These are phyloP conservation scores for Thumatha senex DNA, from an alignment of 2,888 invertebrate genomes.

Conservation along the genomic window DNA sequence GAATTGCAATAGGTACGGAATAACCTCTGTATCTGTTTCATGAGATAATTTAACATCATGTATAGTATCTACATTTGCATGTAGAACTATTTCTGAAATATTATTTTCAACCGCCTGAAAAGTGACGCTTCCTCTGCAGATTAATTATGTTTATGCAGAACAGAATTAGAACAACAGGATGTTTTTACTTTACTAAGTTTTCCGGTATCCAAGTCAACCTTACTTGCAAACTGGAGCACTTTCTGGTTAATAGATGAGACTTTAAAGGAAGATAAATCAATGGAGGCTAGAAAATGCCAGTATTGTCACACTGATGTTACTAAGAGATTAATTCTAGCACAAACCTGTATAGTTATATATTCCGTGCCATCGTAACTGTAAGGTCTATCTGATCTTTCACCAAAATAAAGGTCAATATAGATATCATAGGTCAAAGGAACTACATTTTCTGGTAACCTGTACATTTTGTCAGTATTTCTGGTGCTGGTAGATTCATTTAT, in stretches of 20 bases:
- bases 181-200: too few species aligned
- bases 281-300: too few species aligned
- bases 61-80: constrained; percentile 72
- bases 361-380: constrained; percentile 68
- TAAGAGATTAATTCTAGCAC: constrained; percentile 5
- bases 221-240: too few species aligned
- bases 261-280: too few species aligned
- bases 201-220: too few species aligned
- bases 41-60: constrained; percentile 39
- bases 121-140: too few species aligned
- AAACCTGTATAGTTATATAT: constrained; percentile 62
- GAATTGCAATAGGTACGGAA: constrained; percentile 26
- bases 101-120: constrained; percentile 57
- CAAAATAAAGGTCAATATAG: constrained; percentile 66
- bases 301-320: too few species aligned
- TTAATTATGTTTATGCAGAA: too few species aligned
- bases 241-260: too few species aligned
- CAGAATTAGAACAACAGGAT: too few species aligned
- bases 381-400: constrained; percentile 57
- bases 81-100: constrained; percentile 71
- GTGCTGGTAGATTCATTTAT: constrained; percentile 21
- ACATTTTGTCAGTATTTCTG: constrained; percentile 48
- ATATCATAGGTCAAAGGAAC: constrained; percentile 70
- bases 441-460: constrained; percentile 65
- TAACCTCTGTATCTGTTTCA: constrained; percentile 31